Evolutionary conservation across 2,888 invertebrate genomes (phyloP).

Genomic region (Portevinia maculata): DNA sequence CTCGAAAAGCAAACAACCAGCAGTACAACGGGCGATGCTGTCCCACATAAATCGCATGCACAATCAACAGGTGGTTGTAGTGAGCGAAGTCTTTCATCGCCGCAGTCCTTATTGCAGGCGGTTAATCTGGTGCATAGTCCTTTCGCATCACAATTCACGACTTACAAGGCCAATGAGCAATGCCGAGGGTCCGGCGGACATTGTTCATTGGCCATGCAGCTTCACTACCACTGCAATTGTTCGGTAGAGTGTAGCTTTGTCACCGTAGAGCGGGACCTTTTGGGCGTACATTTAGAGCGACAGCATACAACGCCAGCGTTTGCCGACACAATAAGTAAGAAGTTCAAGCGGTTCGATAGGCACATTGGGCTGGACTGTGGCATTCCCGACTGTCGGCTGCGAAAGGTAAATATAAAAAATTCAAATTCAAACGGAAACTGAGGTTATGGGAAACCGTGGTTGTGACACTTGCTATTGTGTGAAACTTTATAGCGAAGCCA

Average conservation of each 20-base stretch:
- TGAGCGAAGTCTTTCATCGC: constrained; percentile 11
- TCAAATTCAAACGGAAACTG: too few species aligned
- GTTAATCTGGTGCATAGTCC: constrained; percentile 85
- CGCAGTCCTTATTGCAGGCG: background rate
- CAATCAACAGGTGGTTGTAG: constrained; percentile 72
- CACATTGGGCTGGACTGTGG: constrained; percentile 57
- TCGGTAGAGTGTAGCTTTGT: constrained; percentile 19
- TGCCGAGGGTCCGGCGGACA: constrained; percentile 10
- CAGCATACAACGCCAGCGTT: constrained; percentile 32
- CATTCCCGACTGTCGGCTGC: constrained; percentile 38
- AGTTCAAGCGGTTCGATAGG: constrained; percentile 52
- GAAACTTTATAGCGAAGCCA: too few species aligned
- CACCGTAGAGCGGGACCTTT: constrained; percentile 31
- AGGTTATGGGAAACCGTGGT: too few species aligned
- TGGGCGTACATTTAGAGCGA: constrained; percentile 47
- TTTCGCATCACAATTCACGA: constrained; percentile 85
- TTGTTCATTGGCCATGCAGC: constrained; percentile 78
- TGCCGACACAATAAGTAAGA: constrained; percentile 48
- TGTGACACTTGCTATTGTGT: too few species aligned
- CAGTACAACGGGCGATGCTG: constrained; percentile 49
- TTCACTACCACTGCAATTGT: constrained; percentile 90
- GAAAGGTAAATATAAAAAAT: constrained; percentile 51
- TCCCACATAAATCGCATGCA: constrained; percentile 38
- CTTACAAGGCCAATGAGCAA: constrained; percentile 27
- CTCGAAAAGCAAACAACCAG: constrained; percentile 86